Conservation (phyloP, 1,140 invertebrate species). For the Goniozus legneri region DNA sequence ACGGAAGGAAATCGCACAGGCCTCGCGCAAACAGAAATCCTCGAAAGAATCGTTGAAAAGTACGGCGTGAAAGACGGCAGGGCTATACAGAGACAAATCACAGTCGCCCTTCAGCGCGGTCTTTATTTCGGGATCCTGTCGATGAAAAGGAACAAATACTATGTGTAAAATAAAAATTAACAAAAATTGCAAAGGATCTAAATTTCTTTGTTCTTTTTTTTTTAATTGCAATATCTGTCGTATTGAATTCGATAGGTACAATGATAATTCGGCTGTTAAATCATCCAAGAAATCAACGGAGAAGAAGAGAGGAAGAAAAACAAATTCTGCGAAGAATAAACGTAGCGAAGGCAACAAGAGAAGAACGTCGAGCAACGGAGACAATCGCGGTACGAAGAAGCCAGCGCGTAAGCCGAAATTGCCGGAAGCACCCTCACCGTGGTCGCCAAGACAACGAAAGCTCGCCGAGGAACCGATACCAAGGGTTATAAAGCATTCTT, state of each 20-base stretch:
- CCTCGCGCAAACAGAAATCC: slow-evolving; percentile 29
- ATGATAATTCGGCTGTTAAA: too few species aligned
- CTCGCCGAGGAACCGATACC: slow-evolving; percentile 28
- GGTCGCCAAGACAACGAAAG: slow-evolving; percentile 24
- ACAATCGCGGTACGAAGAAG: slow-evolving; percentile 11
- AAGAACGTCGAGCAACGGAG: slow-evolving; percentile 3
- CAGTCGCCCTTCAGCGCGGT: slow-evolving; percentile 30
- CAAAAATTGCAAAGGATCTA: too few species aligned
- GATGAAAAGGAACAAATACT: slow-evolving; percentile 31
- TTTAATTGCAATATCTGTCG: too few species aligned
- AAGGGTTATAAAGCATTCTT: slow-evolving; percentile 23
- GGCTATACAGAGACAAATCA: slow-evolving; percentile 26
- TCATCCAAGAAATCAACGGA: slow-evolving; percentile 1
- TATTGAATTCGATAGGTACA: too few species aligned
- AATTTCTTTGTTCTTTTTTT: too few species aligned
- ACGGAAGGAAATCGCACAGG: slow-evolving; percentile 19
- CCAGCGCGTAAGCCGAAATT: slow-evolving; percentile 17
- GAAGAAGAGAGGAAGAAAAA: slow-evolving; percentile 1
- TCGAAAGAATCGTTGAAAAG: slow-evolving; percentile 29
- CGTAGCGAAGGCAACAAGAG: slow-evolving; percentile 7
- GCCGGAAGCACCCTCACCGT: slow-evolving; percentile 20
- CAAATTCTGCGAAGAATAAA: background rate
- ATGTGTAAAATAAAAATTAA: slow-evolving; percentile 2
- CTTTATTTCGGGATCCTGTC: slow-evolving; percentile 37
- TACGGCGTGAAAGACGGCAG: slow-evolving; percentile 26